Evolutionary conservation across 2,113 vertebrate species (phyloP).

Genomic region (Nibea albiflora): DNA sequence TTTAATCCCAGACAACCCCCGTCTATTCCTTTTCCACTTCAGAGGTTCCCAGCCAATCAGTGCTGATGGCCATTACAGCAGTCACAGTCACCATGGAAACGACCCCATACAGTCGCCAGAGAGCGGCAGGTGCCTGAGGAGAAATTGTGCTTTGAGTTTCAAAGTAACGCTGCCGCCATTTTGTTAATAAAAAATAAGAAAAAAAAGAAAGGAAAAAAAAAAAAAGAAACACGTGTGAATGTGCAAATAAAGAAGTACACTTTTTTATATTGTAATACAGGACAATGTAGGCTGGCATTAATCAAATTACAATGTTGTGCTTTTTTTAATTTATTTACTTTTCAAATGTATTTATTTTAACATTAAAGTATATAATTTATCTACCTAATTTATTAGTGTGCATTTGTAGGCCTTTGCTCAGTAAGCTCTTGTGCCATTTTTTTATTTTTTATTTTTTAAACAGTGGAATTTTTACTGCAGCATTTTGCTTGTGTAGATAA

Average conservation of each 20-base stretch:
- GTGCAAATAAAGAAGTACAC: constrained; percentile 73
- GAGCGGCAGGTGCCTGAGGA: constrained; percentile 82
- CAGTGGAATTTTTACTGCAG: constrained; percentile 72
- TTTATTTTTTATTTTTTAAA: constrained; percentile 57
- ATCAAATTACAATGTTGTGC: constrained; percentile 70
- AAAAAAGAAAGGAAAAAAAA: constrained; percentile 24
- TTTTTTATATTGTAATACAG: constrained; percentile 79
- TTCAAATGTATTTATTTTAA: constrained; percentile 71
- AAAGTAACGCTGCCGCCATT: constrained; percentile 78
- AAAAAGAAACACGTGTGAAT: constrained; percentile 67
- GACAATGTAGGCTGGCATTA: constrained; percentile 71
- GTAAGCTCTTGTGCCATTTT: constrained; percentile 77
- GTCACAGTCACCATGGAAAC: constrained; percentile 72
- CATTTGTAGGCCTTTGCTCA: constrained; percentile 75
- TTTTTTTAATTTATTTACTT: constrained; percentile 67
- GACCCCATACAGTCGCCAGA: constrained; percentile 74
- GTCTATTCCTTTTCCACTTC: constrained; percentile 52
- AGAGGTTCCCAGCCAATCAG: constrained; percentile 62
- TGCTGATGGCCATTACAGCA: constrained; percentile 65
- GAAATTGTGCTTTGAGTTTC: constrained; percentile 78
- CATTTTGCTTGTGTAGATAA: constrained; percentile 74
- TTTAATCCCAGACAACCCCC: constrained; percentile 53
- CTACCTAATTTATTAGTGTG: constrained; percentile 72
- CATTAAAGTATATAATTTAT: constrained; percentile 69
- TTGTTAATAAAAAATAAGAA: constrained; percentile 66